Evolutionary conservation across 2,888 invertebrate species (phyloP).

Genomic region (Coelinius sp.): DNA sequence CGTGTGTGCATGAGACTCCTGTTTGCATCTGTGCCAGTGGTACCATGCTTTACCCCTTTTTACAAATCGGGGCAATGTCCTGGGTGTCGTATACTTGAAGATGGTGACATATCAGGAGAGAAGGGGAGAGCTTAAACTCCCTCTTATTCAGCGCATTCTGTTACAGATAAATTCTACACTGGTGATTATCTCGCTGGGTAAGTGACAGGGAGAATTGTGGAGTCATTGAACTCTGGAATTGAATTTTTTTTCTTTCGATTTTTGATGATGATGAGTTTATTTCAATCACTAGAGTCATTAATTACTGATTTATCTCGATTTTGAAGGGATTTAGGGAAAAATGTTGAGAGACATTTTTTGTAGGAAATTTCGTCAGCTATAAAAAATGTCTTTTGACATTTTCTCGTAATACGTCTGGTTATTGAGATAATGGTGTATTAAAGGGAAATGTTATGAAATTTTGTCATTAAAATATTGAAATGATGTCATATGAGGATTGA

Average conservation of each 20-base stretch:
- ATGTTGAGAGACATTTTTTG: too few species aligned
- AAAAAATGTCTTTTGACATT: too few species aligned
- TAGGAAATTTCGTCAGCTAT: too few species aligned
- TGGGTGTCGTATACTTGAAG: constrained; percentile 61
- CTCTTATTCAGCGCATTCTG: constrained; percentile 12
- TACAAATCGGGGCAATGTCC: constrained; percentile 63
- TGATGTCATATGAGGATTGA: neutral
- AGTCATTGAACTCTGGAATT: constrained; percentile 33
- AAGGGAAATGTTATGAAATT: too few species aligned
- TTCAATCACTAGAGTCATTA: too few species aligned
- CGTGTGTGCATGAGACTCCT: constrained; percentile 32
- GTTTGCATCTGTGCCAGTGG: constrained; percentile 70
- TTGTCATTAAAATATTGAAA: neutral
- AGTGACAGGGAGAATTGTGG: neutral
- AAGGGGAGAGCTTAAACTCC: constrained; percentile 4
- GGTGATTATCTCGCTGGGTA: constrained; percentile 3
- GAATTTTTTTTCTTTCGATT: neutral
- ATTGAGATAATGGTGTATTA: too few species aligned
- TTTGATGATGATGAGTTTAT: neutral
- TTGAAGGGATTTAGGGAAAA: too few species aligned
- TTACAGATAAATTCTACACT: constrained; percentile 7
- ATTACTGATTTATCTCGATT: too few species aligned
- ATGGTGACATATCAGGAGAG: constrained; percentile 53
- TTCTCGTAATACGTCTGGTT: too few species aligned
- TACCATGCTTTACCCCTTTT: constrained; percentile 66